phyloP scores from a whole-genome alignment of 2,888 invertebrate species.

The Pogonocherus hispidulus region DNA sequence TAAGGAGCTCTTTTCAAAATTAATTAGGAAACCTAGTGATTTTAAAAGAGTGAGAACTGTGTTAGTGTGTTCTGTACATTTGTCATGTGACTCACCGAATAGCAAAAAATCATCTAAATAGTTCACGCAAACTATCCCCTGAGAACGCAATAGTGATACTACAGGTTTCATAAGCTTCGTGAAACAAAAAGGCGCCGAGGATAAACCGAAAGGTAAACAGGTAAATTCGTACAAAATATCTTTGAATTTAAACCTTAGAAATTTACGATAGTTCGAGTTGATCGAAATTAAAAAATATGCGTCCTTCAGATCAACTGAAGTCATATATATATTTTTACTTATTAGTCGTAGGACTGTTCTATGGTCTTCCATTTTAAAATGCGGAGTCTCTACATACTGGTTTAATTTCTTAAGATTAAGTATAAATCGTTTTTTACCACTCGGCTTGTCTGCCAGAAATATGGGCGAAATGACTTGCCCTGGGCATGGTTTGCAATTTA shows the following conservation, averaged over 20 bases:
- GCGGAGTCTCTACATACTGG: not conserved
- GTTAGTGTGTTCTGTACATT: too few species aligned
- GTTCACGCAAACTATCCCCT: not conserved
- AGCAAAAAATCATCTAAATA: not conserved
- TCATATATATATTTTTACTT: not conserved
- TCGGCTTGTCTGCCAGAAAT: slow-evolving; percentile 21
- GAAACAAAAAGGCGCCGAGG: not conserved
- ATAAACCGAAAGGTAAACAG: slow-evolving; percentile 21
- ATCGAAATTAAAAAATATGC: slow-evolving; percentile 19
- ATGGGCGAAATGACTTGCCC: slow-evolving; percentile 4
- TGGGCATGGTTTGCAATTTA: not conserved
- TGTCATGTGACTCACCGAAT: not conserved
- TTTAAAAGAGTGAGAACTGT: not conserved
- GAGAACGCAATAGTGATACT: not conserved
- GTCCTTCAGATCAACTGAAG: slow-evolving; percentile 5
- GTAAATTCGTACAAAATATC: slow-evolving; percentile 12
- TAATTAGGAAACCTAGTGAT: slow-evolving; percentile 21
- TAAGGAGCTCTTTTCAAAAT: slow-evolving; percentile 21
- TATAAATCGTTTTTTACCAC: slow-evolving; percentile 17
- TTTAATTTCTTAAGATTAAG: slow-evolving; percentile 19
- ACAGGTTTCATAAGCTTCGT: not conserved
- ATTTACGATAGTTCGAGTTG: not conserved
- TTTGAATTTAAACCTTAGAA: slow-evolving; percentile 14
- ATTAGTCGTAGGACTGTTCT: slow-evolving; percentile 7
- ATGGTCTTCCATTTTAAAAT: slow-evolving; percentile 22